Conservation (phyloP, 2,113 vertebrate genomes). For the Formicarius rufipectus region DNA sequence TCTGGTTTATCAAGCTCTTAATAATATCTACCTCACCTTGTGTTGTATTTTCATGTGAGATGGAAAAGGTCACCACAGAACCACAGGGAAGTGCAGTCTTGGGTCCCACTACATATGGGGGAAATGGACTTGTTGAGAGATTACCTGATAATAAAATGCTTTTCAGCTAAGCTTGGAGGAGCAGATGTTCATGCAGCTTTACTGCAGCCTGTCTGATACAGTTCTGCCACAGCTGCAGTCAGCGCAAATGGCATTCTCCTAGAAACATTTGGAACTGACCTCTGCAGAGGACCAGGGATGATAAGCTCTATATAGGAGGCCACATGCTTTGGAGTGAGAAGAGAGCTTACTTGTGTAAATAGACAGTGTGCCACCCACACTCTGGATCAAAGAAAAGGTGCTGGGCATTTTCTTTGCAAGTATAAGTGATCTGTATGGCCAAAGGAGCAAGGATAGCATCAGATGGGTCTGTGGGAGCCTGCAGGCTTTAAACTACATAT, state of each 20-base stretch:
- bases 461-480: neutral
- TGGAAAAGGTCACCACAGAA: neutral
- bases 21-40: neutral
- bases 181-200: neutral
- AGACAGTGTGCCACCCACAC: rapidly evolving
- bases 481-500: neutral
- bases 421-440: neutral
- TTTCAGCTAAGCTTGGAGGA: neutral
- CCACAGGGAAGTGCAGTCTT: neutral
- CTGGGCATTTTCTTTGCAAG: neutral
- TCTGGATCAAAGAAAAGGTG: neutral
- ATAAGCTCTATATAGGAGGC: neutral
- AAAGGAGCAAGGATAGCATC: neutral
- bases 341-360: neutral
- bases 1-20: neutral
- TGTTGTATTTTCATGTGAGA: neutral
- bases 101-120: no score
- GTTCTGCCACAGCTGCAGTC: neutral
- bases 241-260: neutral
- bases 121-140: neutral
- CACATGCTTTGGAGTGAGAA: neutral
- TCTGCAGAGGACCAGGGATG: neutral
- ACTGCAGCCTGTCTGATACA: neutral
- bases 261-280: neutral
- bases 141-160: neutral